Conservation (phyloP, 2,113 vertebrate species). For the Coryphaenoides rupestris region DNA sequence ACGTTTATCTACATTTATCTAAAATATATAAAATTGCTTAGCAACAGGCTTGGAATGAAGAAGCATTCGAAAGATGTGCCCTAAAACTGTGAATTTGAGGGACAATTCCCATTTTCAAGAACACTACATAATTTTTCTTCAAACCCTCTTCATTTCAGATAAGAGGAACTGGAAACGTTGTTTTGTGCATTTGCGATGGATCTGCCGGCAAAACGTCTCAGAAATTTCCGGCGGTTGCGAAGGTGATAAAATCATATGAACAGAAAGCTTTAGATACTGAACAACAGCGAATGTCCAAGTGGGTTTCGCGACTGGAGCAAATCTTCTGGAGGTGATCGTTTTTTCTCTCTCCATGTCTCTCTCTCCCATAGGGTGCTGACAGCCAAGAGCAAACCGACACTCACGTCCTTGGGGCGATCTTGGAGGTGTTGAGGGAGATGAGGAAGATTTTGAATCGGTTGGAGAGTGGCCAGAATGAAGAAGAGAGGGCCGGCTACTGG, state of each 20-base stretch:
- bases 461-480: neutral
- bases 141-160: neutral
- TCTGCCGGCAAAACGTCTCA: neutral
- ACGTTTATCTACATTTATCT: too few species aligned
- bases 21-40: too few species aligned
- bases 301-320: neutral
- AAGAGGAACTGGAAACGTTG: neutral
- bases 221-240: neutral
- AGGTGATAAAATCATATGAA: neutral
- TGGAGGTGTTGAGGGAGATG: constrained; percentile 56
- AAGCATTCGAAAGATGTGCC: too few species aligned
- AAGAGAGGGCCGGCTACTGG: constrained; percentile 13
- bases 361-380: constrained; percentile 33
- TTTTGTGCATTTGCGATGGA: neutral
- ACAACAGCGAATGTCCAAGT: neutral
- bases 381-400: constrained; percentile 32
- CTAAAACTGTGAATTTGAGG: too few species aligned
- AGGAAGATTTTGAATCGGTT: constrained; percentile 21
- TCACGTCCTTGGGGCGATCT: constrained; percentile 43
- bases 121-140: neutral
- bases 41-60: too few species aligned
- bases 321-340: neutral
- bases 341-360: too few species aligned
- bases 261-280: neutral
- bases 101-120: too few species aligned